Percentiles rank a stretch among this genome's conserved stretches.
These are phyloP conservation scores for Pelmatolapia mariae DNA, from an alignment of 2,113 vertebrate genomes.

Conservation along the genomic window DNA sequence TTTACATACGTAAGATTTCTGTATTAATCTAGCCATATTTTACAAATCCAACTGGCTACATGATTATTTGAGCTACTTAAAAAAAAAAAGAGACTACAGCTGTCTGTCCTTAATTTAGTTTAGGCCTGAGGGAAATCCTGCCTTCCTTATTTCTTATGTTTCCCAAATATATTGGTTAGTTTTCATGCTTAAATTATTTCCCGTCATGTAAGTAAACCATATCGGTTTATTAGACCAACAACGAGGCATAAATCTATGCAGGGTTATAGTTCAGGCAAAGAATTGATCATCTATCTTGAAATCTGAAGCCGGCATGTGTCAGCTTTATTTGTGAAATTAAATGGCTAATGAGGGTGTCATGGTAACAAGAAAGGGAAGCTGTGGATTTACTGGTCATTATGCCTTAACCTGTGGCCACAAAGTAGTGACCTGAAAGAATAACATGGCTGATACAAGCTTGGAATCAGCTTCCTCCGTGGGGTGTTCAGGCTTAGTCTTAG, in stretches of 20 bases:
- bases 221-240: background rate
- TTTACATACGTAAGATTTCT: background rate
- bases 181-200: background rate
- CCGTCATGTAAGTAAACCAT: background rate
- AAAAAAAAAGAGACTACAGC: background rate
- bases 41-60: background rate
- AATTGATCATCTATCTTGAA: background rate
- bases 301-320: background rate
- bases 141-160: background rate
- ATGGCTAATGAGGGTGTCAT: background rate
- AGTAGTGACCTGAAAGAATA: background rate
- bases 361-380: background rate
- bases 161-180: background rate
- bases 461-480: background rate
- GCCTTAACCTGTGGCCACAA: fast-evolving
- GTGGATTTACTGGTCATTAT: background rate
- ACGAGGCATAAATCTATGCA: background rate
- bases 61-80: background rate
- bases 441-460: background rate
- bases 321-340: background rate
- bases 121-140: background rate
- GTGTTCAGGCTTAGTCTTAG: background rate
- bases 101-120: background rate
- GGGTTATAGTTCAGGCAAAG: background rate
- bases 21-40: background rate